Evolutionary conservation across 2,888 invertebrate genomes (phyloP).

Genomic region (Empis livida): DNA sequence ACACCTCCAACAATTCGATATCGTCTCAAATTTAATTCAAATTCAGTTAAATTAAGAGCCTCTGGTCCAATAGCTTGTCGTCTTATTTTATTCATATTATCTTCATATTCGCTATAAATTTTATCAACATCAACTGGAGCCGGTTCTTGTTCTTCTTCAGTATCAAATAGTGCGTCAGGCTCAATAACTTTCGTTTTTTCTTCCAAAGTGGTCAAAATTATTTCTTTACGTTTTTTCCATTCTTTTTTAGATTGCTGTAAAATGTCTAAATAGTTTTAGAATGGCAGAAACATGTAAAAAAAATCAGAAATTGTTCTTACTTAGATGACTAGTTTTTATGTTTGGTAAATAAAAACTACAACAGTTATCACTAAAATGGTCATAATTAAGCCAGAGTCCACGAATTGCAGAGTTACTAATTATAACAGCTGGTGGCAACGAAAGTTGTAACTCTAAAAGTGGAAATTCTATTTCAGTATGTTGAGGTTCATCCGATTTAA

Average conservation of each 20-base stretch:
- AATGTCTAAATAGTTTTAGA: slow-evolving; percentile 18
- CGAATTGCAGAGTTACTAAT: slow-evolving; percentile 37
- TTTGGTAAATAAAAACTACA: slow-evolving; percentile 24
- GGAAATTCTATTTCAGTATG: slow-evolving; percentile 37
- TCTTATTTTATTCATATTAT: slow-evolving; percentile 27
- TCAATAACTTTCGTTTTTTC: slow-evolving; percentile 24
- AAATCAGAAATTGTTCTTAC: slow-evolving; percentile 14
- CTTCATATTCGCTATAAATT: slow-evolving; percentile 33
- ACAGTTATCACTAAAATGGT: slow-evolving; percentile 42
- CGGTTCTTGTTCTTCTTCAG: slow-evolving; percentile 21
- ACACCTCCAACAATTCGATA: slow-evolving; percentile 65
- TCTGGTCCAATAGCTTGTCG: slow-evolving; percentile 28
- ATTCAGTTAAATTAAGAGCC: slow-evolving; percentile 34
- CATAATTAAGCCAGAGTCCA: slow-evolving; percentile 40
- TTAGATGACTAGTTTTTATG: slow-evolving; percentile 20
- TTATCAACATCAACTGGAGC: slow-evolving; percentile 32
- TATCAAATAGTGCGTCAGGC: slow-evolving; percentile 16
- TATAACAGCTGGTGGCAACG: slow-evolving; percentile 35
- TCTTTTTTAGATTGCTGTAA: slow-evolving; percentile 31
- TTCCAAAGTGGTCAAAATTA: slow-evolving; percentile 30
- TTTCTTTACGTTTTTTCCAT: slow-evolving; percentile 35
- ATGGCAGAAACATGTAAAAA: not conserved
- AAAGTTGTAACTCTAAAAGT: slow-evolving; percentile 33
- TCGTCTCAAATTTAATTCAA: slow-evolving; percentile 61
- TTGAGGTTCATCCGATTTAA: slow-evolving; percentile 3